A percentile compares a stretch with the other conserved stretches of the same genome.
These are phyloP conservation scores for Pterophyllum scalare DNA, from an alignment of 2,113 vertebrate species.

Conservation along the genomic window DNA sequence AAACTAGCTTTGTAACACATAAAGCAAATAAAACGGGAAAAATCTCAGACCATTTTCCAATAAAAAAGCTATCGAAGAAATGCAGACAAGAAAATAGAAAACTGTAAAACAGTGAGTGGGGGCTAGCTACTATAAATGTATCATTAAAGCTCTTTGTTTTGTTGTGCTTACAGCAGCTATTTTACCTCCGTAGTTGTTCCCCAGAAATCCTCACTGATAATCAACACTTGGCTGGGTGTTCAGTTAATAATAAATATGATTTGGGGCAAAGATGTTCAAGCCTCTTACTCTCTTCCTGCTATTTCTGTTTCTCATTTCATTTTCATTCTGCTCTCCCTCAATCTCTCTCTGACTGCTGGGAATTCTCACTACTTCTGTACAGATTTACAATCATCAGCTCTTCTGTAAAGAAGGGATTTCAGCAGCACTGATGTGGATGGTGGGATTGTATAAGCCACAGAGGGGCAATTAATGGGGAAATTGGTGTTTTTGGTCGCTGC, in stretches of 20 bases:
- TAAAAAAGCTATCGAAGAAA: not conserved
- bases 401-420: slow-evolving; percentile 20
- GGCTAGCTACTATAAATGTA: not conserved
- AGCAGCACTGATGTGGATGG: not conserved
- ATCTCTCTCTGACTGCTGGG: slow-evolving; percentile 14
- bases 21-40: not conserved
- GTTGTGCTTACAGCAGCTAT: slow-evolving; percentile 3
- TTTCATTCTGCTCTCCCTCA: slow-evolving; percentile 14
- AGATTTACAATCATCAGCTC: slow-evolving; percentile 23
- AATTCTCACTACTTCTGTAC: slow-evolving; percentile 21
- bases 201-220: slow-evolving; percentile 23
- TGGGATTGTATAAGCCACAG: not conserved
- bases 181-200: slow-evolving; percentile 8
- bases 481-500: not conserved
- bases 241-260: slow-evolving; percentile 39
- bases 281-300: not conserved
- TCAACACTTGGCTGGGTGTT: slow-evolving; percentile 4
- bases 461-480: not conserved
- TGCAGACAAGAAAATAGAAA: not conserved
- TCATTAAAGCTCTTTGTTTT: not conserved
- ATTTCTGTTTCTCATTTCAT: slow-evolving; percentile 2
- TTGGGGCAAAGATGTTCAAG: slow-evolving; percentile 19
- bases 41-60: not conserved
- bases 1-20: not conserved
- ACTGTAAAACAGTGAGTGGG: not conserved